These are phyloP conservation scores for Onychomys leucogaster DNA, from an alignment of 2,797 vertebrate genomes.

Conservation along the genomic window DNA sequence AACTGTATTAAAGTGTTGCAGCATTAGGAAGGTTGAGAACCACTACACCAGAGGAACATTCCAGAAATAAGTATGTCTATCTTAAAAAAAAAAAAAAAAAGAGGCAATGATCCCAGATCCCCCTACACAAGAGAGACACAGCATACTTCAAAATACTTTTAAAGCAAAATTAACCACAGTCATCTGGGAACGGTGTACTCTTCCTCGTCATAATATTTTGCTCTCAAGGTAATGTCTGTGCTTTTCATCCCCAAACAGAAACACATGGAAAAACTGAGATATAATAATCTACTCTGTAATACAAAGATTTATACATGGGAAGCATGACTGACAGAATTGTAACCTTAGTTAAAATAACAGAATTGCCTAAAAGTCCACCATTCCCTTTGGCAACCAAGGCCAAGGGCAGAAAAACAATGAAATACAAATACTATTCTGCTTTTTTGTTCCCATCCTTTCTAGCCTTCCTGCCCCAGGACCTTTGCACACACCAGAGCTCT, in stretches of 20 bases:
- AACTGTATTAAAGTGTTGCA: too few species aligned
- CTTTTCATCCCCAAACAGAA: not conserved
- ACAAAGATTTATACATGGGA: not conserved
- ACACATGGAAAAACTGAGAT: not conserved
- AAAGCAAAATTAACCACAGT: not conserved
- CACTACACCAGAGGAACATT: not conserved
- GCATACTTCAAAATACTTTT: not conserved
- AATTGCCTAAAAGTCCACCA: not conserved
- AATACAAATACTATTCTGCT: not conserved
- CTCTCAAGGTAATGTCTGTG: not conserved
- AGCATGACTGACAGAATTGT: not conserved
- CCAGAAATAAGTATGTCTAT: not conserved
- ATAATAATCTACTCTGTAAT: not conserved
- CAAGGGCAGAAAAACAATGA: not conserved
- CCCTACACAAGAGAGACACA: not conserved
- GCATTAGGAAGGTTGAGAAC: too few species aligned
- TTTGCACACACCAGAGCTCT: not conserved
- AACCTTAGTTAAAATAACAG: conserved; percentile 21
- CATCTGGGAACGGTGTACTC: not conserved
- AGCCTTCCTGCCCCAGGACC: not conserved
- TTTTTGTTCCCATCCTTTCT: not conserved
- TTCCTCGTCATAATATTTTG: not conserved
- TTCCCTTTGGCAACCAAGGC: not conserved
- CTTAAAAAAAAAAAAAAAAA: not conserved
- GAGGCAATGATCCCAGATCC: not conserved